Conservation (phyloP, 2,888 invertebrate species). For the Acronicta aceris region DNA sequence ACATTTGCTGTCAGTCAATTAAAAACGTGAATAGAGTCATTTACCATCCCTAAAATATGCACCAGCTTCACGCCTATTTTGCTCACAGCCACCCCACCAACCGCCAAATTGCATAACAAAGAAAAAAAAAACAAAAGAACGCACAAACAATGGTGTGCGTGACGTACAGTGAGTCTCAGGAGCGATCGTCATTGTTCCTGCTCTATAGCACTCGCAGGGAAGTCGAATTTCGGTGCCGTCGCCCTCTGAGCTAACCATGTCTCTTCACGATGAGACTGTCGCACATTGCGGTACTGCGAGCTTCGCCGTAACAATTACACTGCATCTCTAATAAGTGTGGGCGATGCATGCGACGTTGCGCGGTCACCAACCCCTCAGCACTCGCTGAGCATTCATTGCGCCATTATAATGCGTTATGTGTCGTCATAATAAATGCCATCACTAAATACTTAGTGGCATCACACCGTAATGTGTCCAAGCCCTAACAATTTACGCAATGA, state of each 20-base stretch:
- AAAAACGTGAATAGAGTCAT: constrained; percentile 50
- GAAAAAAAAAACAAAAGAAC: constrained; percentile 77
- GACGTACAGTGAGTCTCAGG: constrained; percentile 74
- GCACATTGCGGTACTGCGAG: constrained; percentile 46
- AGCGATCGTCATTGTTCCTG: constrained; percentile 76
- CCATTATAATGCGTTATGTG: constrained; percentile 47
- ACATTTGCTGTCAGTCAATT: constrained; percentile 36
- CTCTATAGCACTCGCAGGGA: constrained; percentile 66
- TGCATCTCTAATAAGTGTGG: constrained; percentile 45
- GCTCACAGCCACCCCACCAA: constrained; percentile 60
- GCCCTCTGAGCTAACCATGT: constrained; percentile 52
- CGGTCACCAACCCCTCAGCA: constrained; percentile 55
- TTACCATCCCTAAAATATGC: constrained; percentile 63
- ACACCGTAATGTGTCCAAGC: constrained; percentile 37
- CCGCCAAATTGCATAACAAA: constrained; percentile 75
- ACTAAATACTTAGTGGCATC: constrained; percentile 54
- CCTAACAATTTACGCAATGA: constrained; percentile 67
- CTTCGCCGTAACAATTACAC: constrained; percentile 53
- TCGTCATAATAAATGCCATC: constrained; percentile 54
- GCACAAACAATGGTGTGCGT: constrained; percentile 75
- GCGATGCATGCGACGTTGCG: constrained; percentile 43
- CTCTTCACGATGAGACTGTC: constrained; percentile 11
- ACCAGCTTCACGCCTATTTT: constrained; percentile 72
- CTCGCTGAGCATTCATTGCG: constrained; percentile 35
- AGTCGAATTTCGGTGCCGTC: constrained; percentile 65